Conservation (phyloP, 2,113 vertebrate species). For the Anoplopoma fimbria region DNA sequence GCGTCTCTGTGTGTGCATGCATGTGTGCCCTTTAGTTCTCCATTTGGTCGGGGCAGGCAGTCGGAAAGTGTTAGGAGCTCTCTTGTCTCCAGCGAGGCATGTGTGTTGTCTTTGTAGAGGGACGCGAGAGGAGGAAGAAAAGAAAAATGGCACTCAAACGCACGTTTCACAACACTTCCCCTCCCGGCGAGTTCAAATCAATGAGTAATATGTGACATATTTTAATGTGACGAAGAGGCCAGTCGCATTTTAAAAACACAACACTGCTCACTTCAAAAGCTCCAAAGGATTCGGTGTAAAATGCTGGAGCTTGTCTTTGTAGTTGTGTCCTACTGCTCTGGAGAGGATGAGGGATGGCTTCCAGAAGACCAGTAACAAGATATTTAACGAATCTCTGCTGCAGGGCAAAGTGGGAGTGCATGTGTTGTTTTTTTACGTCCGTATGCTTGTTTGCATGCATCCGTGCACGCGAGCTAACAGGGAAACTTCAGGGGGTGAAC, state of each 20-base stretch:
- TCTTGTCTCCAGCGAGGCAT: constrained; percentile 74
- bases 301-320: constrained; percentile 63
- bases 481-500: constrained; percentile 35
- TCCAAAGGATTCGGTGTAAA: constrained; percentile 34
- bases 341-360: constrained; percentile 48
- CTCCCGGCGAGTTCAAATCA: constrained; percentile 3
- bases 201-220: constrained; percentile 20
- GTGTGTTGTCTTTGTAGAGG: constrained; percentile 65
- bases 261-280: constrained; percentile 65
- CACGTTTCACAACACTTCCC: not conserved
- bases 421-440: constrained; percentile 13
- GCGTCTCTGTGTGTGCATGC: not conserved
- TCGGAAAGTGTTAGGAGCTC: constrained; percentile 76
- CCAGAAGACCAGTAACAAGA: constrained; percentile 61
- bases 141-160: constrained; percentile 43
- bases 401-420: constrained; percentile 36
- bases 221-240: constrained; percentile 39
- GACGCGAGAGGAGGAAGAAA: constrained; percentile 1
- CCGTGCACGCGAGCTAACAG: not conserved
- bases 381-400: constrained; percentile 65
- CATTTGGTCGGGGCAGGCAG: constrained; percentile 62
- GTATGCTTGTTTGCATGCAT: constrained; percentile 22
- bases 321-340: constrained; percentile 61
- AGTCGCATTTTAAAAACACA: constrained; percentile 36
- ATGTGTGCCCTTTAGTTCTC: constrained; percentile 44